These are phyloP conservation scores for Podilymbus podiceps DNA, from an alignment of 2,113 vertebrate genomes.

Conservation along the genomic window DNA sequence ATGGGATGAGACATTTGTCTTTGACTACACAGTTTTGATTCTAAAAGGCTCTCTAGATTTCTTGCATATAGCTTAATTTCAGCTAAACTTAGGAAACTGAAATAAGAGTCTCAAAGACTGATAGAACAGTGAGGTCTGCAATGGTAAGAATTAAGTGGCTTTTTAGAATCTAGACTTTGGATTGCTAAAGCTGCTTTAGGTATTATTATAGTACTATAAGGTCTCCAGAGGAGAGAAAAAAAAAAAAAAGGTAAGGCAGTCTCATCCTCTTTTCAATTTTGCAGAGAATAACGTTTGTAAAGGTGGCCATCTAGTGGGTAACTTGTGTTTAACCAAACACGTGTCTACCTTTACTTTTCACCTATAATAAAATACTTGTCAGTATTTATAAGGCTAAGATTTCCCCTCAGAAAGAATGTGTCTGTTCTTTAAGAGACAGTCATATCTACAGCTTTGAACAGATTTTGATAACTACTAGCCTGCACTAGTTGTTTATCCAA, in stretches of 20 bases:
- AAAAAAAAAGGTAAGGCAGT: background rate
- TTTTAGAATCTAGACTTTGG: background rate
- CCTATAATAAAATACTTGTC: background rate
- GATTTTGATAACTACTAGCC: background rate
- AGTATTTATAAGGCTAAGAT: background rate
- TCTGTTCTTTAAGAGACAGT: background rate
- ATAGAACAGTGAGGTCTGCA: background rate
- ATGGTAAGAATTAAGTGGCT: background rate
- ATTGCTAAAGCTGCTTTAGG: background rate
- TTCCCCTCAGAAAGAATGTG: background rate
- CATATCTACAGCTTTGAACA: background rate
- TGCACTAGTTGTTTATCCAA: background rate
- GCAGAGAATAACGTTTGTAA: background rate
- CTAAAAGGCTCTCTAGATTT: background rate
- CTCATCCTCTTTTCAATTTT: background rate
- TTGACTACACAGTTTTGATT: background rate
- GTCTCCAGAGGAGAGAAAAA: background rate
- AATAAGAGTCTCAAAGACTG: background rate
- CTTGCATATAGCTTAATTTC: background rate
- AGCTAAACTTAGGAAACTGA: background rate
- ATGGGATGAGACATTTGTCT: background rate
- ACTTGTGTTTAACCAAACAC: background rate
- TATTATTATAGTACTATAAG: background rate
- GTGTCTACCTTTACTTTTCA: background rate
- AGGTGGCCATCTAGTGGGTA: slow-evolving; percentile 61